Evolutionary conservation across 2,113 vertebrate genomes (phyloP).

Genomic region (Naja naja): DNA sequence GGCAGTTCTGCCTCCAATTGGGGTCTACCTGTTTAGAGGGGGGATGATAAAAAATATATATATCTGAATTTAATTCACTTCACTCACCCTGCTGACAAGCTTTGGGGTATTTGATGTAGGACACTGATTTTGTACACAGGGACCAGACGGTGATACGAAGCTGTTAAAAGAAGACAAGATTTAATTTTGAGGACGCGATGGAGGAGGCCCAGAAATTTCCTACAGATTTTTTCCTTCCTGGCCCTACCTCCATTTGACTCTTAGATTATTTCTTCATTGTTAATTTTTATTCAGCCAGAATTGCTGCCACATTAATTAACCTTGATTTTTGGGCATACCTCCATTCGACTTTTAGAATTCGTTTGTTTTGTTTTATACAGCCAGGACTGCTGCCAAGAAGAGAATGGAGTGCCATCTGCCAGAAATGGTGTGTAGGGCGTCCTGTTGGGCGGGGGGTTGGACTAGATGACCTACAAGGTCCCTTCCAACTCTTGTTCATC

Average conservation of each 20-base stretch:
- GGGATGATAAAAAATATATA: too few species aligned
- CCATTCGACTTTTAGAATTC: too few species aligned
- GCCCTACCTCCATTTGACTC: neutral
- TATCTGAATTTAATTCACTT: neutral
- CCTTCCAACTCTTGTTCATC: too few species aligned
- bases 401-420: too few species aligned
- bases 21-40: too few species aligned
- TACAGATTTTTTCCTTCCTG: neutral
- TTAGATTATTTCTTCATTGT: neutral
- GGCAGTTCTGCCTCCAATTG: too few species aligned
- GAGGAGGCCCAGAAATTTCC: neutral
- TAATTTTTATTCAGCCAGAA: neutral
- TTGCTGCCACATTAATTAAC: neutral
- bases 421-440: too few species aligned
- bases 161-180: conserved; percentile 65
- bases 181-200: neutral
- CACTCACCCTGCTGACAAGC: conserved; percentile 91
- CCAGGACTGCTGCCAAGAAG: too few species aligned
- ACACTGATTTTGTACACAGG: conserved; percentile 94
- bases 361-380: too few species aligned
- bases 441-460: too few species aligned
- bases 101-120: conserved; percentile 98
- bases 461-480: too few species aligned
- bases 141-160: conserved; percentile 97
- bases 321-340: neutral